Base-by-base conservation (phyloP, 2,113 vertebrate species). In the Parus major region DNA sequence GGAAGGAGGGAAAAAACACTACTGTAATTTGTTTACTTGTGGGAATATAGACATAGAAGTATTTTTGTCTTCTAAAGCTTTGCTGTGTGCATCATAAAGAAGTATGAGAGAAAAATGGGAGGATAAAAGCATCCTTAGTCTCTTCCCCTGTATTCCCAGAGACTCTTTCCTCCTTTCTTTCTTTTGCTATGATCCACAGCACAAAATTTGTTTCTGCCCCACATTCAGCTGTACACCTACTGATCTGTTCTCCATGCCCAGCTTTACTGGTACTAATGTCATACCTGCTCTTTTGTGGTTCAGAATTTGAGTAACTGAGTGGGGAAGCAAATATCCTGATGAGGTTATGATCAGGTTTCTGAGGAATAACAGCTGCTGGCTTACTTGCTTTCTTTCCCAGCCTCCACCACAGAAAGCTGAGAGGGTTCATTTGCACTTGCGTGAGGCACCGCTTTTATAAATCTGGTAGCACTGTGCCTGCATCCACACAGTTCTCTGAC, bases 301-400 rank as follows among this genome's bases (percentile, higher is more conserved):
- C 50, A 82, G 44, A 50, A 42, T 56, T 36, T 46, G 49, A 75
- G 63, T 69, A 70, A 73, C 39, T 82, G 50, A 79, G 41, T 33
- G 47, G 35, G 53, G 75, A 92, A 59, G 65, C 31, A 72, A 75
- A 79, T 57, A 50, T 86, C 73, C 61, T 79, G 72, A 56, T n/a
- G n/a, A 82, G 41, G 53, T 93, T 83, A n/a, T 65, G 81, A 82
- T 89, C 66, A 61, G 53, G 65, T 86, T 93, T 95, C 89, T 76
- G 81, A 71, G 52, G 78, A 88, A 44, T 73, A 92, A 65, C 66
- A 92, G 90, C 85, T 95, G 87, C 79, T 80, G 80, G 42, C 53
- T 92, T 81, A 66, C 35, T 80, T 95, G 50, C 90, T 85, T 66
- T 65, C 50, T 80, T 86, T 88, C 42, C 36, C 66, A 85, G 61